Conservation (phyloP, 2,888 invertebrate species). For the Lepidonotus clava region DNA sequence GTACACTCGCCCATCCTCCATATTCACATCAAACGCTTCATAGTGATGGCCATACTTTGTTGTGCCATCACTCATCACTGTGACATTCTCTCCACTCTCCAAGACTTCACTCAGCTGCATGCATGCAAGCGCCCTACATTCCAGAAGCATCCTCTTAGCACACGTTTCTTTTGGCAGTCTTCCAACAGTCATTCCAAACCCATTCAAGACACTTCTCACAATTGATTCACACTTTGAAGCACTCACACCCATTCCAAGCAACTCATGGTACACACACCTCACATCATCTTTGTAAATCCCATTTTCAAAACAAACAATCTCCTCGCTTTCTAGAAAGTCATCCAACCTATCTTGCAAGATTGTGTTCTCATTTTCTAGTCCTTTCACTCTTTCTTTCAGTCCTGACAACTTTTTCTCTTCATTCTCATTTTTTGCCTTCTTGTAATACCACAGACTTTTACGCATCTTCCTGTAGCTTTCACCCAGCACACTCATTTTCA, state of each 20-base stretch:
- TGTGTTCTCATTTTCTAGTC: neutral
- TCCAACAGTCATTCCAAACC: constrained; percentile 18
- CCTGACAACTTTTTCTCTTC: neutral
- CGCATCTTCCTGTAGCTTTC: neutral
- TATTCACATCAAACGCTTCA: neutral
- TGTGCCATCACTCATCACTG: constrained; percentile 11
- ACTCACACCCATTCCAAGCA: constrained; percentile 41
- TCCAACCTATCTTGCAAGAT: neutral
- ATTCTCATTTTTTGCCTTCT: neutral
- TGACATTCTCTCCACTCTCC: neutral
- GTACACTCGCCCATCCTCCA: neutral
- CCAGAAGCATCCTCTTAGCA: constrained; percentile 46
- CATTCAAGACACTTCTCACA: constrained; percentile 45
- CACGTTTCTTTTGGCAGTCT: constrained; percentile 38
- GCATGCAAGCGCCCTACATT: constrained; percentile 37
- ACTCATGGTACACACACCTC: constrained; percentile 18
- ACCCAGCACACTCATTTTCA: neutral
- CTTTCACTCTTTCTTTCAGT: neutral
- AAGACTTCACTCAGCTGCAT: constrained; percentile 23
- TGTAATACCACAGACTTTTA: neutral
- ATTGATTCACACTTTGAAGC: constrained; percentile 26
- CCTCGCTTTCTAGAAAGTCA: neutral
- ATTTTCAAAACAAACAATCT: neutral
- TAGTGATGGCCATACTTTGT: constrained; percentile 21
- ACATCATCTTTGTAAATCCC: neutral